Evolutionary conservation across 2,888 invertebrate species (phyloP).

Genomic region (Nomada hirtipes): DNA sequence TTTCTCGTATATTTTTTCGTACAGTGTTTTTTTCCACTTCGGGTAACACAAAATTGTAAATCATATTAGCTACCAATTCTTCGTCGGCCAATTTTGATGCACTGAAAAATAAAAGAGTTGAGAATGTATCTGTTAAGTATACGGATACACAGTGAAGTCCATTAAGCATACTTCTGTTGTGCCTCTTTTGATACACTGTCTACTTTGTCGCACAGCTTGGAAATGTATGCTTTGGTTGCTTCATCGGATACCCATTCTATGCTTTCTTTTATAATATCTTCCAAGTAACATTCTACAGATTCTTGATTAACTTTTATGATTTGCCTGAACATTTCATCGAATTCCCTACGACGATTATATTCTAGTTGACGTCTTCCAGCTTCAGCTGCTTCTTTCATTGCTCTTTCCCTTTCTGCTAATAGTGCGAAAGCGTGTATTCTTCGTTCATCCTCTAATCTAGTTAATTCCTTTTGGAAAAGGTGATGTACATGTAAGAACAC

Average conservation of each 20-base stretch:
- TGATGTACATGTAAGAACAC: not conserved
- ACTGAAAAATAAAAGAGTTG: slow-evolving; percentile 48
- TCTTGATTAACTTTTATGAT: slow-evolving; percentile 87
- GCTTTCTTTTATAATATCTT: slow-evolving; percentile 87
- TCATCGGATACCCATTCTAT: slow-evolving; percentile 86
- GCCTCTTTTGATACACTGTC: slow-evolving; percentile 85
- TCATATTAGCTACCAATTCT: slow-evolving; percentile 78
- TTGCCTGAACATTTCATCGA: slow-evolving; percentile 93
- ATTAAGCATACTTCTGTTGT: slow-evolving; percentile 72
- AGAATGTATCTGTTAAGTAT: slow-evolving; percentile 38
- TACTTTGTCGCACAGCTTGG: slow-evolving; percentile 86
- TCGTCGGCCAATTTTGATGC: slow-evolving; percentile 67
- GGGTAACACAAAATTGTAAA: slow-evolving; percentile 83
- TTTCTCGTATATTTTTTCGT: slow-evolving; percentile 80
- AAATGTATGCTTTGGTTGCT: slow-evolving; percentile 86
- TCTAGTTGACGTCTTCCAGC: slow-evolving; percentile 92
- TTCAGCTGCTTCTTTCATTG: slow-evolving; percentile 92
- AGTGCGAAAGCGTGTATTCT: slow-evolving; percentile 92
- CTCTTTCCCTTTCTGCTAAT: slow-evolving; percentile 91
- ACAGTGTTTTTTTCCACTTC: slow-evolving; percentile 84
- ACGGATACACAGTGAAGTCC: slow-evolving; percentile 37
- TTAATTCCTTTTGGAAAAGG: slow-evolving; percentile 88
- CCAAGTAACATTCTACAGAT: slow-evolving; percentile 87
- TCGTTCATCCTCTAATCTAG: slow-evolving; percentile 91
- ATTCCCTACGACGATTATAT: slow-evolving; percentile 89